Conservation (phyloP, 2,113 vertebrate genomes). For the Actinemys pallida region DNA sequence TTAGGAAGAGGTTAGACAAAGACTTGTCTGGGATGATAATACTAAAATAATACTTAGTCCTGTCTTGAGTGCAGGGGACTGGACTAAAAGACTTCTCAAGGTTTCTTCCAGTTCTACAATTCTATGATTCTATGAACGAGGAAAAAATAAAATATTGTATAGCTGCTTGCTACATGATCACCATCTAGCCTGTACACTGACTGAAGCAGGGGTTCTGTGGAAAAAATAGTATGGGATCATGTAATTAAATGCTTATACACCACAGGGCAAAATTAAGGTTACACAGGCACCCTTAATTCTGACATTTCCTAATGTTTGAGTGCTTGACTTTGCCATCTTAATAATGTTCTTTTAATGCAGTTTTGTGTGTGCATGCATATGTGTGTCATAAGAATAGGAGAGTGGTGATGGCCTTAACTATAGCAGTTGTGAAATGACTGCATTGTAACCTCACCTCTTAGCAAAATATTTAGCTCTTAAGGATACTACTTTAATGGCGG, state of each 20-base stretch:
- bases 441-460: background rate
- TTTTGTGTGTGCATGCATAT: background rate
- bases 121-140: background rate
- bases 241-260: background rate
- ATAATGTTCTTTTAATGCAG: slow-evolving; percentile 1
- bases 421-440: background rate
- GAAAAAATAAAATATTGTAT: slow-evolving; percentile 7
- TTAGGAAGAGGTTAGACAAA: too few species aligned
- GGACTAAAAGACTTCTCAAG: too few species aligned
- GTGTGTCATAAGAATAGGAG: background rate
- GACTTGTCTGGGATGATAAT: too few species aligned
- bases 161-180: background rate
- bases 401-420: background rate
- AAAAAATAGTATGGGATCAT: background rate
- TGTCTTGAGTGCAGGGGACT: too few species aligned
- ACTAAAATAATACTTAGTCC: too few species aligned
- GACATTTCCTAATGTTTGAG: background rate
- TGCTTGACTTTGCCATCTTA: background rate
- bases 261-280: background rate
- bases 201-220: background rate
- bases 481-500: background rate
- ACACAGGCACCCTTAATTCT: rapidly evolving
- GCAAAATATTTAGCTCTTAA: slow-evolving; percentile 26
- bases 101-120: too few species aligned
- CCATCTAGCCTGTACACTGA: background rate